These are phyloP conservation scores for Agelas oroides DNA, from an alignment of 37 sponge, comb jelly and placozoan species.

Conservation along the genomic window DNA sequence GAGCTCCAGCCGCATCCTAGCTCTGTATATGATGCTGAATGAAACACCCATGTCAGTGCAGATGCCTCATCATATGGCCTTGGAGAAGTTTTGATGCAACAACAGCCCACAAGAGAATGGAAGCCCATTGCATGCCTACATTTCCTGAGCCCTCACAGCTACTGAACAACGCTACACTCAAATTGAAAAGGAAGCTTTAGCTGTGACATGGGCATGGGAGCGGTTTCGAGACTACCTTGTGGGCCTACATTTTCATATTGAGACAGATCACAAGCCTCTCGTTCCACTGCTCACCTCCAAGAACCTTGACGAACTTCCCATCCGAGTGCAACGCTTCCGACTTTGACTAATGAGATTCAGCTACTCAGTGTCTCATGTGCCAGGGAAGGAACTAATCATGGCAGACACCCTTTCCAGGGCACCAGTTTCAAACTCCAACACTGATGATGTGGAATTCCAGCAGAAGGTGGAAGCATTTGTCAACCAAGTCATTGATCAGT, in stretches of 20 bases:
- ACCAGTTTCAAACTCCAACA: background rate
- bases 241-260: constrained; percentile 36
- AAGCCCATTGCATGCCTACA: constrained; percentile 53
- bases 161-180: constrained; percentile 51
- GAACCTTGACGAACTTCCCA: too few species aligned
- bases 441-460: background rate
- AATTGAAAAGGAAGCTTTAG: constrained; percentile 64
- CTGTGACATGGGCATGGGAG: constrained; percentile 52
- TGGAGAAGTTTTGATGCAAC: constrained; percentile 41
- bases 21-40: background rate
- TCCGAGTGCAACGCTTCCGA: constrained; percentile 48
- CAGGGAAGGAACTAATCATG: constrained; percentile 22
- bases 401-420: constrained; percentile 5
- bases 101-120: constrained; percentile 6
- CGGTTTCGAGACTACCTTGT: background rate
- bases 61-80: constrained; percentile 52
- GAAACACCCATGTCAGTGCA: constrained; percentile 27
- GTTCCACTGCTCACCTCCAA: too few species aligned
- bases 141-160: constrained; percentile 26
- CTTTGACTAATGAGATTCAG: constrained; percentile 30
- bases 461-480: background rate
- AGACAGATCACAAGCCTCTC: too few species aligned
- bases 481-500: background rate
- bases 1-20: background rate
- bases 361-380: constrained; percentile 19